A percentile compares a stretch with the other conserved stretches of the same genome.
Conservation (phyloP, 2,888 invertebrate species). For the Mythimna albipuncta region DNA sequence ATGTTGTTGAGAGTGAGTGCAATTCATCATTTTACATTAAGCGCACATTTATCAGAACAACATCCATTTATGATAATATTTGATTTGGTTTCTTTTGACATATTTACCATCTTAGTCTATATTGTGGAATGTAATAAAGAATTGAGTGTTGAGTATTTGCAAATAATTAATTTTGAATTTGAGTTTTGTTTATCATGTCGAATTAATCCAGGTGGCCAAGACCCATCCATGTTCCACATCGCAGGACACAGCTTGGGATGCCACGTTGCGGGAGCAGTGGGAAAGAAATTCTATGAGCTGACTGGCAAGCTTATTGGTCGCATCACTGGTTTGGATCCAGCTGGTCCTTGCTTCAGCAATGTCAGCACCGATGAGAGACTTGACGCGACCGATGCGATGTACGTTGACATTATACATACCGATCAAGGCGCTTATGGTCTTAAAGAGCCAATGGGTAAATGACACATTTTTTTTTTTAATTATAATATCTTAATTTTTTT, state of each 20-base stretch:
- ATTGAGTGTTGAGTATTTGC: neutral
- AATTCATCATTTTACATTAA: neutral
- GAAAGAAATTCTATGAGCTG: neutral
- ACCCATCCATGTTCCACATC: neutral
- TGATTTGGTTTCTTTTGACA: no score
- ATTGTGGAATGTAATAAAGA: no score
- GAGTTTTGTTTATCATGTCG: neutral
- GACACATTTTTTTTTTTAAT: neutral
- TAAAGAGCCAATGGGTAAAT: neutral
- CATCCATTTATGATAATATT: no score
- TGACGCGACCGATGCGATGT: neutral
- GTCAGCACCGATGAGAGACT: neutral
- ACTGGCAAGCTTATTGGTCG: neutral
- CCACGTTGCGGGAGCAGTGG: neutral
- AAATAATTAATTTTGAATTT: neutral
- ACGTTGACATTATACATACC: neutral
- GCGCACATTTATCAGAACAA: no score
- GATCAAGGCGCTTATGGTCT: neutral
- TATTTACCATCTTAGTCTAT: no score
- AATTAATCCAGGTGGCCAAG: neutral
- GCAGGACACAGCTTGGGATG: slow-evolving; percentile 1
- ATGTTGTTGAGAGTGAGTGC: slow-evolving; percentile 72
- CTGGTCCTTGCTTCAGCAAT: neutral
- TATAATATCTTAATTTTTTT: no score
- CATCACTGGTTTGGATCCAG: neutral